A percentile compares a stretch with the other conserved stretches of the same genome.
Conservation (phyloP, 2,797 vertebrate species). For the Cyclura pinguis region DNA sequence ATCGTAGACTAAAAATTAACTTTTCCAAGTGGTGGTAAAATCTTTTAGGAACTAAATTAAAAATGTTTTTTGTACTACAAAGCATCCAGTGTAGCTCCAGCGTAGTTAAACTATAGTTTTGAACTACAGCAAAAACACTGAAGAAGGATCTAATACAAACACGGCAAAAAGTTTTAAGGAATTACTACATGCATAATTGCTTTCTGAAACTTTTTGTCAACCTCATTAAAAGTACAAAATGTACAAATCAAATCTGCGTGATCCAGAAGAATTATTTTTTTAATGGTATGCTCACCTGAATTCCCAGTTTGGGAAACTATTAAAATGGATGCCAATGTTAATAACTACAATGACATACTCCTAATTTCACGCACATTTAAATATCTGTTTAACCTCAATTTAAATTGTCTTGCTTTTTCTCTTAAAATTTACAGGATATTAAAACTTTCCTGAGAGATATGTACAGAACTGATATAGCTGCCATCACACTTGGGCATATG, state of each 20-base stretch:
- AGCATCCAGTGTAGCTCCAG: background rate
- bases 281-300: background rate
- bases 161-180: conserved; percentile 35
- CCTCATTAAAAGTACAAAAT: conserved; percentile 48
- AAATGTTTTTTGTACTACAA: conserved; percentile 46
- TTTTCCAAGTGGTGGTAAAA: too few species aligned
- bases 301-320: conserved; percentile 6
- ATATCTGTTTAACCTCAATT: background rate
- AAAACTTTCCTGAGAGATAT: background rate
- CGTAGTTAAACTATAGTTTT: background rate
- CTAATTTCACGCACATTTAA: background rate
- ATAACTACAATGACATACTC: background rate
- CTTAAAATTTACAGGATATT: background rate
- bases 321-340: background rate
- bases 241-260: conserved; percentile 29
- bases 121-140: conserved; percentile 14
- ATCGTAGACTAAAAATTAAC: too few species aligned
- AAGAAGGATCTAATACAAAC: conserved; percentile 27
- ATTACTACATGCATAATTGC: background rate
- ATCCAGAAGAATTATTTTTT: background rate
- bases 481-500: background rate
- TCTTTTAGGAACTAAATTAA: background rate
- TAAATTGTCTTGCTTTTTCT: background rate
- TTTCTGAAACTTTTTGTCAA: conserved; percentile 36
- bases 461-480: background rate